Evolutionary conservation across 64 coral and sea anemone species (phyloP).

Genomic region (Actinia tenebrosa): DNA sequence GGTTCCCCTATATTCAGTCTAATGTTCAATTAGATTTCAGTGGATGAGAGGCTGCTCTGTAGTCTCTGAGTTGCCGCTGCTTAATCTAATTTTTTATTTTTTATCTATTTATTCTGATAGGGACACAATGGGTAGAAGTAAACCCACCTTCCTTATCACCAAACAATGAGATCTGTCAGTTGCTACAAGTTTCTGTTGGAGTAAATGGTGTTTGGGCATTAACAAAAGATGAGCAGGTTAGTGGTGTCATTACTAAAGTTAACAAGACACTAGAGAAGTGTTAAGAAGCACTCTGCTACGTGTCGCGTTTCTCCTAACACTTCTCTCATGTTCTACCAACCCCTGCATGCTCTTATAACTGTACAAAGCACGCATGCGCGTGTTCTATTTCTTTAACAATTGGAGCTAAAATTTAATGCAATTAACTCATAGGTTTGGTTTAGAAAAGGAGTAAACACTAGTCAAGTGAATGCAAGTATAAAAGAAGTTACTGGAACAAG

Average conservation of each 20-base stretch:
- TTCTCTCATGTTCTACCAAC: no score
- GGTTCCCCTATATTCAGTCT: no score
- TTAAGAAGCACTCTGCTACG: no score
- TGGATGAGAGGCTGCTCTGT: no score
- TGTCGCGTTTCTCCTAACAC: no score
- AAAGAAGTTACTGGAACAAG: constrained; percentile 54
- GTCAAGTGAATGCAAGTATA: constrained; percentile 27
- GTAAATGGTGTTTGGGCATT: constrained; percentile 76
- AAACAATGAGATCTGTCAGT: constrained; percentile 26
- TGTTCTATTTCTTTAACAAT: no score
- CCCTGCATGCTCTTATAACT: no score
- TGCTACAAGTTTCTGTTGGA: constrained; percentile 78
- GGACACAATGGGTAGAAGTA: constrained; percentile 61
- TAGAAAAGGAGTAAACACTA: constrained; percentile 63
- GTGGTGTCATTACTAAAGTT: background rate
- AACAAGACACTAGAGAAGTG: no score
- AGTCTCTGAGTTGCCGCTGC: no score
- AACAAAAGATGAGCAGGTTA: constrained; percentile 85
- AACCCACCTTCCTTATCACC: constrained; percentile 14
- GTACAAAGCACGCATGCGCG: no score
- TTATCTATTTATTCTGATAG: constrained; percentile 5
- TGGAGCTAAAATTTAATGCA: no score
- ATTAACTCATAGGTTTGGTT: constrained; percentile 54
- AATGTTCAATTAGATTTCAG: no score
- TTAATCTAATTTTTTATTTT: background rate